Conservation (phyloP, 2,888 invertebrate species). For the Salticus scenicus region DNA sequence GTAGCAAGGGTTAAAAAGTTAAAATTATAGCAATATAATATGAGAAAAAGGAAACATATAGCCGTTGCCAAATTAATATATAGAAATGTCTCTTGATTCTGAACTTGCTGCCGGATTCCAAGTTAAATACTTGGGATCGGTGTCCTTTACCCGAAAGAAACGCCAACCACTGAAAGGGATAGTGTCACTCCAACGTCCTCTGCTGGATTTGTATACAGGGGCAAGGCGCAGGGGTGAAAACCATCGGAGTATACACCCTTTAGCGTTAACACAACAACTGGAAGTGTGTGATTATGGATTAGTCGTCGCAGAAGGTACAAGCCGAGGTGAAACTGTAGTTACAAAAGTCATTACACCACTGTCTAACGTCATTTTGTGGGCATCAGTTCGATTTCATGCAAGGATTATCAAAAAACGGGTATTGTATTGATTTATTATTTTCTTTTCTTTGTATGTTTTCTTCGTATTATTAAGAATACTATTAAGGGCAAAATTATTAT, state of each 20-base stretch:
- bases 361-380: constrained; percentile 71
- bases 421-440: not conserved
- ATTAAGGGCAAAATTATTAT: too few species aligned
- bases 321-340: constrained; percentile 59
- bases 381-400: constrained; percentile 70
- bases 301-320: constrained; percentile 68
- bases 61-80: not conserved
- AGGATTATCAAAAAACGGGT: constrained; percentile 63
- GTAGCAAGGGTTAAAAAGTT: not conserved
- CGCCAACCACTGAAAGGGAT: constrained; percentile 66
- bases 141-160: constrained; percentile 57
- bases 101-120: constrained; percentile 57
- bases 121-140: constrained; percentile 70
- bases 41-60: not conserved
- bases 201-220: constrained; percentile 69
- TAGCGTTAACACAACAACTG: constrained; percentile 67
- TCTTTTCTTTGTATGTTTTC: too few species aligned
- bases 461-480: too few species aligned
- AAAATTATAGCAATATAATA: not conserved
- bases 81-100: constrained; percentile 53
- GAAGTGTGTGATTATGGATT: constrained; percentile 71
- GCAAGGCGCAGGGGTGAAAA: constrained; percentile 71
- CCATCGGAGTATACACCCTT: constrained; percentile 72
- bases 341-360: constrained; percentile 72
- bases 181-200: constrained; percentile 66